A percentile compares a stretch with the other conserved stretches of the same genome.
Conservation (phyloP, 2,888 invertebrate species). For the Hirtodrosophila alboralis region DNA sequence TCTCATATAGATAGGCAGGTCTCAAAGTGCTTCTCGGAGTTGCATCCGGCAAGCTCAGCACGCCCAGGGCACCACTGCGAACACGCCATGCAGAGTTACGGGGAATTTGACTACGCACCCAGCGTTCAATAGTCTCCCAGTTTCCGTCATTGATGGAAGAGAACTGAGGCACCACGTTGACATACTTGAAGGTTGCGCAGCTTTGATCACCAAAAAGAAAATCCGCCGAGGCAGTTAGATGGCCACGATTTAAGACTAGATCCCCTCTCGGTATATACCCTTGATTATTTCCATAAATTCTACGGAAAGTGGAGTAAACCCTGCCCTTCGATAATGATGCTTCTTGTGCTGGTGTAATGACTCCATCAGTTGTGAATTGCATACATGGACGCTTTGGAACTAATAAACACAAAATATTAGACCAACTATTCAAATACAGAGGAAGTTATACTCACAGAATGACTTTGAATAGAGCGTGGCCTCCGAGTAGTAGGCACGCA, state of each 20-base stretch:
- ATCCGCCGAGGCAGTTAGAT: conserved; percentile 84
- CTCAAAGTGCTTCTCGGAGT: background rate
- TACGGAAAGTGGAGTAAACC: background rate
- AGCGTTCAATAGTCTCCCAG: conserved; percentile 85
- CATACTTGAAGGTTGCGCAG: conserved; percentile 84
- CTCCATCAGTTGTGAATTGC: conserved; percentile 4
- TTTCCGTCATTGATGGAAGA: conserved; percentile 85
- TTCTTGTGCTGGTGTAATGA: conserved; percentile 5
- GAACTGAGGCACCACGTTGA: conserved; percentile 85
- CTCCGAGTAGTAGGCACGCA: conserved; percentile 4
- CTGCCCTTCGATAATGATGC: background rate
- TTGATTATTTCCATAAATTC: background rate
- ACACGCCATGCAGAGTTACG: background rate
- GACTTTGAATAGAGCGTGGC: conserved; percentile 2
- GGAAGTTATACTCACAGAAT: conserved; percentile 2
- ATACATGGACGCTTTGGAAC: conserved; percentile 2
- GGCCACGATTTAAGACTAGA: conserved; percentile 82
- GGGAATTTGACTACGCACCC: conserved; percentile 49
- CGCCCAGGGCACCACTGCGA: conserved; percentile 15
- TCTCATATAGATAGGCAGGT: background rate
- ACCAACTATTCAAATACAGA: background rate
- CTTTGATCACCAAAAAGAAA: conserved; percentile 84
- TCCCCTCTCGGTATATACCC: background rate
- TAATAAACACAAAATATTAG: background rate
- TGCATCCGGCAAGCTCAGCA: background rate